phyloP scores from a whole-genome alignment of 2,113 vertebrate species.

The Camelus bactrianus region DNA sequence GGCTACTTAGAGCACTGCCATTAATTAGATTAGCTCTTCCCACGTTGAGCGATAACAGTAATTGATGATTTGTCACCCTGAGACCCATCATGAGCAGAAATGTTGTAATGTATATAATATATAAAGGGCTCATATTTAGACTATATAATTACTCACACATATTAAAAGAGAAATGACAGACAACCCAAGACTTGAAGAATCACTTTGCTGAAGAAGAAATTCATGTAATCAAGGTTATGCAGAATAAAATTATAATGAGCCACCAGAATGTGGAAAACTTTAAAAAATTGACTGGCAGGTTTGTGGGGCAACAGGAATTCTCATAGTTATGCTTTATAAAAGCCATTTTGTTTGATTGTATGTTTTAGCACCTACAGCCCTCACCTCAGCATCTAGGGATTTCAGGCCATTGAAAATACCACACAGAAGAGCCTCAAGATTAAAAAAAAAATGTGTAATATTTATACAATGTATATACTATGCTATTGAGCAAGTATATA shows the following conservation, averaged over 20 bases:
- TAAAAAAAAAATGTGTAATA: background rate
- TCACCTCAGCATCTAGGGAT: constrained; percentile 2
- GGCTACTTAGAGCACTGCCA: constrained; percentile 37
- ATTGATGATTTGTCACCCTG: constrained; percentile 10
- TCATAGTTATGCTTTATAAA: background rate
- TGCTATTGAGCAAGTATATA: background rate
- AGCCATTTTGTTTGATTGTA: background rate
- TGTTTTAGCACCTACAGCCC: background rate
- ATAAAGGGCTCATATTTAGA: background rate
- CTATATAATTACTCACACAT: background rate
- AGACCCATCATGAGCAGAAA: background rate
- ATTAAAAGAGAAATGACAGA: background rate
- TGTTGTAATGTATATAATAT: background rate
- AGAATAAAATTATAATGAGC: constrained; percentile 35
- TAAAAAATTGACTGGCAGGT: background rate
- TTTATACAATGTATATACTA: background rate
- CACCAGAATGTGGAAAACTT: background rate
- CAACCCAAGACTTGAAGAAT: background rate
- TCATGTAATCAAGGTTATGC: background rate
- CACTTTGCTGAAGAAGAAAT: constrained; percentile 21
- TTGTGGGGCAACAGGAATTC: background rate
- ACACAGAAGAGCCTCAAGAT: background rate
- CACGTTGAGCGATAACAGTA: background rate
- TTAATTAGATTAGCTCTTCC: constrained; percentile 40
- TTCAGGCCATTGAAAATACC: background rate